These are phyloP conservation scores for Alca torda DNA, from an alignment of 2,797 vertebrate genomes.

Conservation along the genomic window DNA sequence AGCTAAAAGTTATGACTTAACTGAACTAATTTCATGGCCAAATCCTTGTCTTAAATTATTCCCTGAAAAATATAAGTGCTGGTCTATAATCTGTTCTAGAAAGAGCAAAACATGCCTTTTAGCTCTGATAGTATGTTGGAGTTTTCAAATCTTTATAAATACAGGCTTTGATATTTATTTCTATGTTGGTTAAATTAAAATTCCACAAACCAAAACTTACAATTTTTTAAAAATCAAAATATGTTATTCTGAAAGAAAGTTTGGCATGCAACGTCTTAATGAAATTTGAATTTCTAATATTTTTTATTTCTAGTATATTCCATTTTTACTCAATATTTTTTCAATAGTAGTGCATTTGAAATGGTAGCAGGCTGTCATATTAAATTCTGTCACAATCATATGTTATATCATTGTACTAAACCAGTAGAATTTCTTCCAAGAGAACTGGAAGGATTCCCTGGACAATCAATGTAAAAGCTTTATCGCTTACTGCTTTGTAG, in stretches of 20 bases:
- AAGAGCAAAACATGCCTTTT: neutral
- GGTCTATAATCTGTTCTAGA: neutral
- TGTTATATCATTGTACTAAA: neutral
- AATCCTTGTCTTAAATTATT: neutral
- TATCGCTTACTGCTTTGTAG: neutral
- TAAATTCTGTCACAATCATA: neutral
- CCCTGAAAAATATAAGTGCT: neutral
- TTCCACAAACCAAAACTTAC: neutral
- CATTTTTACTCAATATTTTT: neutral
- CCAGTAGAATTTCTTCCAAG: neutral
- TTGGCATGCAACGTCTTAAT: neutral
- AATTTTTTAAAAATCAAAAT: neutral
- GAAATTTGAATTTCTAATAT: neutral
- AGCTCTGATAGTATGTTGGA: fast-evolving
- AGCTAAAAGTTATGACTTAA: neutral
- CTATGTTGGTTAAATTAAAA: neutral
- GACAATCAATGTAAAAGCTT: neutral
- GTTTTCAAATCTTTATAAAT: neutral
- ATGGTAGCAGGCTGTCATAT: neutral
- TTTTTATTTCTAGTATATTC: neutral
- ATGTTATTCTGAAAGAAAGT: neutral
- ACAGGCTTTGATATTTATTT: neutral
- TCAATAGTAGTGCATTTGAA: neutral
- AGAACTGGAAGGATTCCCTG: neutral
- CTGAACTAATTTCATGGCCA: neutral